Conservation (phyloP, 2,888 invertebrate genomes). For the Pseudococcus longispinus region DNA sequence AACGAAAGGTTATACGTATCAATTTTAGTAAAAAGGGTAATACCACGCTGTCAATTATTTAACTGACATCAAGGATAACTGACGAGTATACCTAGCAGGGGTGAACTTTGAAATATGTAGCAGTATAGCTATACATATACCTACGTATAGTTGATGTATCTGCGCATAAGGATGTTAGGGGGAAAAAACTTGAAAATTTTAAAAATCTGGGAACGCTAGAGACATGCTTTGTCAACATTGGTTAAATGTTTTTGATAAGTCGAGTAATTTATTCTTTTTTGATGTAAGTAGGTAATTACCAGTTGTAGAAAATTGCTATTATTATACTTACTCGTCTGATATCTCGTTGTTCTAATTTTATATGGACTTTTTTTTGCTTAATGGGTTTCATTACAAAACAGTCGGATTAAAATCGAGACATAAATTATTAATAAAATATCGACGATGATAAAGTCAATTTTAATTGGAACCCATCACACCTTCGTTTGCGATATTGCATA, state of each 20-base stretch:
- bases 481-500: neutral
- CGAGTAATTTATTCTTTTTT: neutral
- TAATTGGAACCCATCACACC: neutral
- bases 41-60: neutral
- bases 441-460: conserved; percentile 4
- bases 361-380: neutral
- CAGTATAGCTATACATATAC: neutral
- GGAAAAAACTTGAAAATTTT: neutral
- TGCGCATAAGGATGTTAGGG: neutral
- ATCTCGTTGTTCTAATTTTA: neutral
- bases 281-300: neutral
- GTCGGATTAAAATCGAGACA: neutral
- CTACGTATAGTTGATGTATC: neutral
- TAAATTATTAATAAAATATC: neutral
- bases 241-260: neutral
- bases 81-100: neutral
- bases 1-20: conserved; percentile 4
- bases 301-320: neutral
- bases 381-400: neutral
- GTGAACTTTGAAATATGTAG: neutral
- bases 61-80: conserved; percentile 6
- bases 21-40: neutral
- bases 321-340: neutral
- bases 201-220: neutral
- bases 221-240: neutral